phyloP scores from a whole-genome alignment of 2,113 vertebrate genomes.

The Meleagris gallopavo region DNA sequence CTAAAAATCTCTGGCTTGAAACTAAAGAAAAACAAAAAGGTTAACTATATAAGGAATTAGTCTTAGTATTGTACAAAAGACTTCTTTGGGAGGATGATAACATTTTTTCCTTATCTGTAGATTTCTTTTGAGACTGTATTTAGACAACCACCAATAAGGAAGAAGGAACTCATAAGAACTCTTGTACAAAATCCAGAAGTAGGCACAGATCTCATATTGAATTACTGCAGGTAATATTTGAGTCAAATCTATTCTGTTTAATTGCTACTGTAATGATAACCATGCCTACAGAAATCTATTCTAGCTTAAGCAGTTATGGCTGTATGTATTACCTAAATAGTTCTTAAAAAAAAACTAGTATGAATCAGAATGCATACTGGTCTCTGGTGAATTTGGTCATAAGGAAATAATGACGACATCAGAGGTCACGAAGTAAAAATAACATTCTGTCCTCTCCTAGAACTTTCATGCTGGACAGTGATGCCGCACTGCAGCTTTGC shows the following conservation, averaged over 20 bases:
- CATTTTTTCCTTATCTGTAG: constrained; percentile 73
- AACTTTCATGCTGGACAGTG: constrained; percentile 86
- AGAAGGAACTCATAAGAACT: constrained; percentile 85
- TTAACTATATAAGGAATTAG: neutral
- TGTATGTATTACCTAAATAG: neutral
- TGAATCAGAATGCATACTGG: neutral
- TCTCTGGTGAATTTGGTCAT: neutral
- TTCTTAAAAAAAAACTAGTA: neutral
- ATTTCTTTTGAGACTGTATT: constrained; percentile 95
- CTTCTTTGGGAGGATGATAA: neutral
- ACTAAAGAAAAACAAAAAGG: neutral
- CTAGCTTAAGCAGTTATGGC: neutral
- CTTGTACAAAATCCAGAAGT: constrained; percentile 87
- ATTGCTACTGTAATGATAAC: neutral
- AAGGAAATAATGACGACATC: neutral
- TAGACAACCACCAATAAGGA: constrained; percentile 84
- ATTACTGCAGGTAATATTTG: constrained; percentile 89
- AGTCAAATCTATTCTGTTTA: neutral
- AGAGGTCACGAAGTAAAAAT: neutral
- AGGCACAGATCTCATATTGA: constrained; percentile 85
- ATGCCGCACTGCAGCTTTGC: constrained; percentile 88
- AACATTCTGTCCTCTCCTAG: constrained; percentile 63
- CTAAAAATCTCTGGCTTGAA: neutral
- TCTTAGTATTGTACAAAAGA: neutral
- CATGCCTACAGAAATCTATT: neutral